phyloP scores from a whole-genome alignment of 2,797 vertebrate genomes.

The Hemitrygon akajei region DNA sequence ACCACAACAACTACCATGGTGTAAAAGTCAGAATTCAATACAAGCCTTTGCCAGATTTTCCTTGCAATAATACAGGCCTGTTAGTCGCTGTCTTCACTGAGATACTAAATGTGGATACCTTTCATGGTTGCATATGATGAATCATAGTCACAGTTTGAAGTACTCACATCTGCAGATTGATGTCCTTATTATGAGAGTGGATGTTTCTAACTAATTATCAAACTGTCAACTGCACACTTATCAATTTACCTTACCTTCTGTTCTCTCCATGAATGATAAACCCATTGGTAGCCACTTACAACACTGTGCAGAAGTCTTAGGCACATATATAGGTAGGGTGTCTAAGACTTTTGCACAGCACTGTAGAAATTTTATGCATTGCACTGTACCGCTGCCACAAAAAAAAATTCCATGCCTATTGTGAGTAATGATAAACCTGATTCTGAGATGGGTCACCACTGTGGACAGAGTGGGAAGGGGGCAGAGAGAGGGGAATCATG shows the following conservation, averaged over 20 bases:
- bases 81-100: background rate
- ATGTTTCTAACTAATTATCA: background rate
- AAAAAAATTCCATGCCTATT: no score
- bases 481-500: no score
- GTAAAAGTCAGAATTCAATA: background rate
- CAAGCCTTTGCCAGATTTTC: background rate
- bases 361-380: no score
- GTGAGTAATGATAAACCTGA: no score
- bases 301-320: no score
- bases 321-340: no score
- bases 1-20: background rate
- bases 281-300: background rate
- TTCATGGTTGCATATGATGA: background rate
- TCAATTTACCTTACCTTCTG: background rate
- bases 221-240: background rate
- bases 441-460: no score
- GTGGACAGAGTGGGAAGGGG: no score
- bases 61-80: background rate
- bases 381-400: no score
- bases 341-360: no score
- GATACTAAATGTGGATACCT: background rate
- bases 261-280: background rate
- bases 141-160: background rate
- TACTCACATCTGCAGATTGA: background rate
- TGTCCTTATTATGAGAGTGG: background rate